These are phyloP conservation scores for Thalpophila matura DNA, from an alignment of 2,888 invertebrate genomes.

Conservation along the genomic window DNA sequence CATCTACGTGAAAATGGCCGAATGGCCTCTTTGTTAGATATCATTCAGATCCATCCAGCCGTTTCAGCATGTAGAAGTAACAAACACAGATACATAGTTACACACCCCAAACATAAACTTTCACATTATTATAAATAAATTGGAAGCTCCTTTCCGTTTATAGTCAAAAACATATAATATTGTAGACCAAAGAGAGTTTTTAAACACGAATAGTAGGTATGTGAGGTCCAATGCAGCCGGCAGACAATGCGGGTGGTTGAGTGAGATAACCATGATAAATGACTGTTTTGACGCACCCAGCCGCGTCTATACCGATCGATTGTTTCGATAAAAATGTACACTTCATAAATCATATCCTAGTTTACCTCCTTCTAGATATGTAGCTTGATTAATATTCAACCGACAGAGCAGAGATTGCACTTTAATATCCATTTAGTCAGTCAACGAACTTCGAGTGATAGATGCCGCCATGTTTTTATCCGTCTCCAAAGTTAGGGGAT, in stretches of 20 bases:
- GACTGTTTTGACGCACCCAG: conserved; percentile 78
- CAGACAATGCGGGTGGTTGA: conserved; percentile 76
- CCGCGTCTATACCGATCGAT: conserved; percentile 74
- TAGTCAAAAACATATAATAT: neutral
- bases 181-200: conserved; percentile 29
- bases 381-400: conserved; percentile 49
- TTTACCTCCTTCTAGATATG: conserved; percentile 36
- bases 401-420: conserved; percentile 9
- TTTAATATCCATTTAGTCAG: conserved; percentile 22
- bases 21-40: no score
- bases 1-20: no score
- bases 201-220: conserved; percentile 52
- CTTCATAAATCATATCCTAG: conserved; percentile 61
- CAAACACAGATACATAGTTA: no score
- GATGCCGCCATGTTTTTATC: conserved; percentile 17
- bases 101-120: no score
- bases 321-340: conserved; percentile 80
- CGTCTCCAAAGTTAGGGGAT: conserved; percentile 3
- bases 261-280: conserved; percentile 85
- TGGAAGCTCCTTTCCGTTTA: neutral
- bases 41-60: no score
- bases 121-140: neutral
- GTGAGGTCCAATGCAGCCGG: conserved; percentile 66
- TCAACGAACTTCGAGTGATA: conserved; percentile 14
- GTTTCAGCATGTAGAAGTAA: no score